Conservation (phyloP, 2,888 invertebrate species). For the Eumacrocentrus americanus region DNA sequence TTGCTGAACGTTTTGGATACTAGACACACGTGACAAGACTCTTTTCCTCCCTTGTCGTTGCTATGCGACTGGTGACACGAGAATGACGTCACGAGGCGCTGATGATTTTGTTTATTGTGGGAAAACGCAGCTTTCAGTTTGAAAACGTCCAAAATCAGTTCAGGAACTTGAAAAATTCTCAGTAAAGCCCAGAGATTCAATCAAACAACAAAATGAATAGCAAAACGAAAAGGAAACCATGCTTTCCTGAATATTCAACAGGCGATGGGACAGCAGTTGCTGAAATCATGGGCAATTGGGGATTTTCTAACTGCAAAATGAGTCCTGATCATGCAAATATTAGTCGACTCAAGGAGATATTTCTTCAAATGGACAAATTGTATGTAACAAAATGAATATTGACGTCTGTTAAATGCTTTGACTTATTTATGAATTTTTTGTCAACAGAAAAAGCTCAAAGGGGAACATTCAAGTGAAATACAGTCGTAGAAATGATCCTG, state of each 20-base stretch:
- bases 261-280: conserved; percentile 49
- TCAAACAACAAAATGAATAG: neutral
- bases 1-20: no score
- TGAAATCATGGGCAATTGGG: conserved; percentile 56
- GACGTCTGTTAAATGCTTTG: conserved; percentile 32
- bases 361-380: conserved; percentile 51
- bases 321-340: conserved; percentile 49
- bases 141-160: neutral
- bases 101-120: no score
- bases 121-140: no score
- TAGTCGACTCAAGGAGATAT: conserved; percentile 47
- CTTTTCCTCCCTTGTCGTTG: no score
- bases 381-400: no score
- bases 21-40: no score
- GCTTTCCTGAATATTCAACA: conserved; percentile 44
- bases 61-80: no score
- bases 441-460: conserved; percentile 34
- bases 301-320: conserved; percentile 48
- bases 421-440: neutral
- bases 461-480: conserved; percentile 44
- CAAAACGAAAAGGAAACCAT: conserved; percentile 34
- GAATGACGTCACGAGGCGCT: no score
- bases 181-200: neutral
- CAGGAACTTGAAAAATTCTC: neutral
- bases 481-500: conserved; percentile 46